Base-by-base conservation (phyloP, 2,797 vertebrate genomes). In the Loriculus beryllinus region DNA sequence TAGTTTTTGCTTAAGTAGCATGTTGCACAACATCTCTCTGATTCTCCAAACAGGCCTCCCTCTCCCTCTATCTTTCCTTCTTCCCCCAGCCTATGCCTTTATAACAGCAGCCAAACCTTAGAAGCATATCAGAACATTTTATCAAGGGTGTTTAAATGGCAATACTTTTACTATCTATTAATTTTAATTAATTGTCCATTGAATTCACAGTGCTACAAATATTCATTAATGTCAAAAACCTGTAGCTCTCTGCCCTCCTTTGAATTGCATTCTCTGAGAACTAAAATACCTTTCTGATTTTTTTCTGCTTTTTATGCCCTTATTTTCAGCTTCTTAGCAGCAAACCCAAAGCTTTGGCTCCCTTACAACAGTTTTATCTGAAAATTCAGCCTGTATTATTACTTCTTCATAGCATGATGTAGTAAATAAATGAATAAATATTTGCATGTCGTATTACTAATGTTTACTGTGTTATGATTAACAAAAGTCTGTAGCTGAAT, bases 1-100 rank as follows among this genome's bases (percentile, higher is more conserved):
- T 94, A 22, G 57, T 93, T 90, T 94, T 77, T 84, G 96, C 93
- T 96, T 96, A 90, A 88, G 70, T 90, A 76, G 96, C 96, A 96
- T 96, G 96, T 88, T 92, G 95, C 93, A 91, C 84, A 95, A 28
- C 91, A 91, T 90, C 87, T 89, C 74, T 94, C 89, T 90, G 63
- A 77, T 91, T 82, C 52, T 81, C 23, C 25, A 47, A 88, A 79
- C 60, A 57, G 76, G 35, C 45, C 17, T 91, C 7, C 4, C 19
- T 91, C 17, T 91, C 7, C 4, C 19, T 91, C 72, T 91, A 15
- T 79, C 70, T 81, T 92, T 92, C 37, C 28, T 93, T 93, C 59
- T 56, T 72, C 37, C 57, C 33, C 65, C 51, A 81, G 43, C 67
- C 70, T 82, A 17, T 74, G 71, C 78, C 42, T 87, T 87, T 92